Evolutionary conservation across 2,113 vertebrate species (phyloP).

Genomic region (Cricetomys ansorgei): DNA sequence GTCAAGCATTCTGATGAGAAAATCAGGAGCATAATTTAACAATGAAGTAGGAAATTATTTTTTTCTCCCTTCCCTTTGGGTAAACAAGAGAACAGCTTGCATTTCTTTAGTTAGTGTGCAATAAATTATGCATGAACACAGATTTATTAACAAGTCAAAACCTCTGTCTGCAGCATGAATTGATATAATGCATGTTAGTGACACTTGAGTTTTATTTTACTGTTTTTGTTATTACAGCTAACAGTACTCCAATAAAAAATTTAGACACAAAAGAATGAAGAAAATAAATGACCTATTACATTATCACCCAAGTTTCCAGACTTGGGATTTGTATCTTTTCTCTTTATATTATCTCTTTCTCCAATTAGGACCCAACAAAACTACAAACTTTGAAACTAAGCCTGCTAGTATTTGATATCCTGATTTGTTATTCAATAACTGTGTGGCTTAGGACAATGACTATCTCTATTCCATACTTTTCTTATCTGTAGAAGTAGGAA

Average conservation of each 20-base stretch:
- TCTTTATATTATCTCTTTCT: background rate
- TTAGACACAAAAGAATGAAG: constrained; percentile 35
- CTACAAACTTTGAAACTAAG: constrained; percentile 5
- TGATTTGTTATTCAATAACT: constrained; percentile 19
- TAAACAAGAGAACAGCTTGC: constrained; percentile 34
- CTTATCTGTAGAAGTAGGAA: constrained; percentile 1
- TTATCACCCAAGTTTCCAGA: background rate
- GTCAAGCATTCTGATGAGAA: constrained; percentile 71
- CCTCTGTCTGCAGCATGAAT: constrained; percentile 41
- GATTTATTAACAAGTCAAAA: constrained; percentile 67
- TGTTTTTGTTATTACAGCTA: constrained; percentile 50
- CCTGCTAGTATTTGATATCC: background rate
- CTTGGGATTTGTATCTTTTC: constrained; percentile 11
- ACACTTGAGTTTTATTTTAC: constrained; percentile 47
- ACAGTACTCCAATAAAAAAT: constrained; percentile 33
- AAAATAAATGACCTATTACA: constrained; percentile 27
- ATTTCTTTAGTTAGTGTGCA: constrained; percentile 64
- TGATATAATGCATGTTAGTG: constrained; percentile 51
- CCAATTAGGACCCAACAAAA: background rate
- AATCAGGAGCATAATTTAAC: constrained; percentile 65
- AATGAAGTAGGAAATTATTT: constrained; percentile 47
- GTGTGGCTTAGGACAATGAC: background rate
- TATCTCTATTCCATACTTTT: background rate
- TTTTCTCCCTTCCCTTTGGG: constrained; percentile 32
- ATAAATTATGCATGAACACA: constrained; percentile 62